phyloP scores from a whole-genome alignment of 2,113 vertebrate genomes.

The Gallinago media region DNA sequence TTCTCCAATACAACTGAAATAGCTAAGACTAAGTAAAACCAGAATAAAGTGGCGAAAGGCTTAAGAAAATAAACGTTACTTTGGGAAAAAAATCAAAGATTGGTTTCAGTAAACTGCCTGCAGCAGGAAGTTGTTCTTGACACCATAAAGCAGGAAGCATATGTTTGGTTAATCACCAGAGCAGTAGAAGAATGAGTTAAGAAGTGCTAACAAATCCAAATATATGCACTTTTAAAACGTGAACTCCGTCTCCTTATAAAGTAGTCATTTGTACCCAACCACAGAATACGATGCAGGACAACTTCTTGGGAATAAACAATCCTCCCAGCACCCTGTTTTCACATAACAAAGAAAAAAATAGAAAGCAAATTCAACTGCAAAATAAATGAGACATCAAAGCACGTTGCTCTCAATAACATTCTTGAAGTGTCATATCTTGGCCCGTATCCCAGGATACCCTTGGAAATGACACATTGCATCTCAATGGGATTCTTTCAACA shows the following conservation, averaged over 20 bases:
- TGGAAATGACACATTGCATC: slow-evolving; percentile 50
- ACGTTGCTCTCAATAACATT: slow-evolving; percentile 39
- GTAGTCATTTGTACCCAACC: neutral
- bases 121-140: slow-evolving; percentile 44
- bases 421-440: slow-evolving; percentile 60
- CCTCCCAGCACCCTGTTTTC: neutral
- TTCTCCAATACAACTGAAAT: neutral
- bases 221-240: neutral
- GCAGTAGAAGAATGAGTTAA: neutral
- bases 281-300: neutral
- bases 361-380: slow-evolving; percentile 40
- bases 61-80: neutral
- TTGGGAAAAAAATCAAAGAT: neutral
- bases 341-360: slow-evolving; percentile 17
- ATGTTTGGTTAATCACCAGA: slow-evolving; percentile 46
- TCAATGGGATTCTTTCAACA: slow-evolving; percentile 55
- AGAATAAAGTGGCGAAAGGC: neutral
- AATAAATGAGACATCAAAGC: slow-evolving; percentile 64
- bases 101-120: slow-evolving; percentile 17
- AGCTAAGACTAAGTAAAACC: neutral
- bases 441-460: slow-evolving; percentile 63
- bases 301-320: slow-evolving; percentile 7
- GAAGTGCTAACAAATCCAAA: slow-evolving; percentile 6
- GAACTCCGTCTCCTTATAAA: neutral
- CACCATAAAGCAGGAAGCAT: slow-evolving; percentile 14